Percentiles rank a stretch among this genome's conserved stretches.
Evolutionary conservation across 1,140 invertebrate species (phyloP).

Genomic region (Drosophila ironensis): DNA sequence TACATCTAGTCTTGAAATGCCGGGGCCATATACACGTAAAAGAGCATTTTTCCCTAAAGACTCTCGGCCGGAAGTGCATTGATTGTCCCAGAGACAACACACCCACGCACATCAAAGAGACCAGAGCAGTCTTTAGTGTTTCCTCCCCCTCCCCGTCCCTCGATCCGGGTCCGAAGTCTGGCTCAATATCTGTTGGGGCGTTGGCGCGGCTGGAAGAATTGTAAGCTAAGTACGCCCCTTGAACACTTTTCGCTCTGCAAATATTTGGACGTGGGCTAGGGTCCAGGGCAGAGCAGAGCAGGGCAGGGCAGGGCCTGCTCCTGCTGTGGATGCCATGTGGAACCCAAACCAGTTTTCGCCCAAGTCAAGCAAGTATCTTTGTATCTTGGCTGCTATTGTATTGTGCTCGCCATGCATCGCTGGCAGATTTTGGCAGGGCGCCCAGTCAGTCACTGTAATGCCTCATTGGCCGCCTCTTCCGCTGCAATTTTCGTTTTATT

Average conservation of each 20-base stretch:
- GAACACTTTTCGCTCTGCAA: slow-evolving; percentile 10
- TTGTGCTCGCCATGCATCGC: slow-evolving; percentile 33
- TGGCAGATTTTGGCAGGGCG: slow-evolving; percentile 59
- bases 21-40: not conserved
- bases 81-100: slow-evolving; percentile 61
- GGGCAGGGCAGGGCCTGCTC: slow-evolving; percentile 1
- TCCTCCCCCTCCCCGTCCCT: not conserved
- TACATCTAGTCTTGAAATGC: slow-evolving; percentile 6
- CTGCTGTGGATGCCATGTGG: slow-evolving; percentile 19
- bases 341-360: slow-evolving; percentile 20
- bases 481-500: slow-evolving; percentile 51
- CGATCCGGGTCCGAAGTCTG: slow-evolving; percentile 19
- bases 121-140: too few relatives aligned
- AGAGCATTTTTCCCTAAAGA: slow-evolving; percentile 11
- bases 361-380: slow-evolving; percentile 1
- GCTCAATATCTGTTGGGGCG: slow-evolving; percentile 38
- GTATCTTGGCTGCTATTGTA: too few relatives aligned
- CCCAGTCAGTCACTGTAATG: slow-evolving; percentile 64
- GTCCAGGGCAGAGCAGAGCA: too few relatives aligned
- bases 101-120: slow-evolving; percentile 40
- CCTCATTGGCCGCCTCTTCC: slow-evolving; percentile 58
- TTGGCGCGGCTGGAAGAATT: slow-evolving; percentile 41
- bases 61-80: slow-evolving; percentile 64
- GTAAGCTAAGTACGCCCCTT: slow-evolving; percentile 15
- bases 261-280: slow-evolving; percentile 3